Conservation (phyloP, 2,113 vertebrate genomes). For the Syrmaticus mikado region DNA sequence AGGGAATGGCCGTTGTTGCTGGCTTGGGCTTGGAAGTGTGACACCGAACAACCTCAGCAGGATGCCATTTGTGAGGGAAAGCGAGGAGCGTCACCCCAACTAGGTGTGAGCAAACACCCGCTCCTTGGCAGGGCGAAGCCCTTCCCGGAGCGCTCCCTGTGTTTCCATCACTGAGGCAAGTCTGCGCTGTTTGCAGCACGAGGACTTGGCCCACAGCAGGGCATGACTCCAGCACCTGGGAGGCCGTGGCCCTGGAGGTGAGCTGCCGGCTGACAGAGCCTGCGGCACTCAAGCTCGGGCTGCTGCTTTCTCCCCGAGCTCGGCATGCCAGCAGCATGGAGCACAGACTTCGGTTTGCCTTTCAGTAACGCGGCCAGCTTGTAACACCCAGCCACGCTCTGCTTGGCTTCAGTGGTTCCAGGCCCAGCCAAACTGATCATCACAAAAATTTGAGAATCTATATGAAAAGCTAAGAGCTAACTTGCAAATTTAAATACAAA, state of each 20-base stretch:
- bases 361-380: background rate
- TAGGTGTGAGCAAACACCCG: background rate
- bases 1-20: background rate
- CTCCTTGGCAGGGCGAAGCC: background rate
- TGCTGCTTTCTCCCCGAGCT: background rate
- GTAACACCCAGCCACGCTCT: background rate
- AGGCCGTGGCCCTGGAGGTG: background rate
- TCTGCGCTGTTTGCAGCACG: background rate
- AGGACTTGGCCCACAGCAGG: no score
- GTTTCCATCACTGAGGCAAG: background rate
- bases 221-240: background rate
- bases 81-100: background rate
- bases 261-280: background rate
- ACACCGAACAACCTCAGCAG: background rate
- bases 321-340: background rate
- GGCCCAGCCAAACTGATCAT: background rate
- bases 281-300: background rate
- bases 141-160: no score
- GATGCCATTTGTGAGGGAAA: no score
- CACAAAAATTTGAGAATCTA: background rate
- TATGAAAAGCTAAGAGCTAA: background rate
- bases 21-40: background rate
- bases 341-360: background rate
- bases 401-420: accelerated
- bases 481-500: background rate